Base-by-base conservation (phyloP, 1,140 invertebrate species). In the Glossosoma conforme region DNA sequence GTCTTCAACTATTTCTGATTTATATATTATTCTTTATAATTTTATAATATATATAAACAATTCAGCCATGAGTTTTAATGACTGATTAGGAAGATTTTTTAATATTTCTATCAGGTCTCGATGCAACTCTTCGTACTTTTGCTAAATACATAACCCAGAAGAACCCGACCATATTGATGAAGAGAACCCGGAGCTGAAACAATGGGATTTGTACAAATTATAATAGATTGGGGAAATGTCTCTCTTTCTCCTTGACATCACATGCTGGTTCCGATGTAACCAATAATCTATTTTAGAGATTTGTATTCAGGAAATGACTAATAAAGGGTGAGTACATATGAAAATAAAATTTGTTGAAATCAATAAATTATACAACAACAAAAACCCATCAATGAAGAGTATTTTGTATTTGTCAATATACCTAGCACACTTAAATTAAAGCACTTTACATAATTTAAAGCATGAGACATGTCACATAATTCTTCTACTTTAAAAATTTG, bases 111-210 rank as follows among this genome's bases (percentile, higher is more conserved):
- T 19, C 17, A 17, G 25, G 21, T 44, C 17, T 44, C 4, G 42
- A 5, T n/a, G 43, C 35, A 28, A 44, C 10, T 48, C 74, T 62
- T 38, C 78, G 66, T 47, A 72, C 69, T 37, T 75, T 76, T 8
- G 84, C 81, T 19, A 87, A 56, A 59, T 82, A 86, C 60, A 86
- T 78, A 2, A 77, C 76, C 84, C 84, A 87, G 36, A 81, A 72
- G 53, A 86, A 83, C 38, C 81, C 80, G 48, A 87, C 76, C 6
- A 85, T 56, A 63, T 84, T 85, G 59, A 77, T 74, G 32, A 80
- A 74, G 2, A 87, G 69, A 6, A 85, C 81, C 56, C 82, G 66
- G 15, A 87, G 65, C 83, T 86, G 66, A 55, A 81, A 81, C 18
- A 58, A 52, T 59, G 18, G 43, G 28, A 48, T 13, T 51, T 35